Conservation (phyloP, 2,888 invertebrate genomes). For the Conops quadrifasciatus region DNA sequence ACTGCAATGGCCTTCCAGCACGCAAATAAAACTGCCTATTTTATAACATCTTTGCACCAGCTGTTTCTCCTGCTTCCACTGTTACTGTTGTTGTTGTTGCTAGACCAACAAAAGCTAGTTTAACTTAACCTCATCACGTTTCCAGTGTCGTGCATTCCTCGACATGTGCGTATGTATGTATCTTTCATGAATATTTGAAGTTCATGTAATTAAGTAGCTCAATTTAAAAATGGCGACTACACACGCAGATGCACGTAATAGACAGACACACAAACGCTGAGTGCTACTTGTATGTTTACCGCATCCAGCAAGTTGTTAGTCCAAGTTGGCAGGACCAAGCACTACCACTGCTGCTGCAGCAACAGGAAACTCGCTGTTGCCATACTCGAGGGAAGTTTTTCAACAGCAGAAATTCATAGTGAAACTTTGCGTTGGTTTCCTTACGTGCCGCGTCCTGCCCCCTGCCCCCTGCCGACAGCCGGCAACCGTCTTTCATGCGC, state of each 20-base stretch:
- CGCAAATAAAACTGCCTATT: neutral
- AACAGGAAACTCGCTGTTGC: neutral
- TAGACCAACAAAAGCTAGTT: conserved; percentile 3
- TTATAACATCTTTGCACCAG: neutral
- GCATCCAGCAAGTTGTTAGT: neutral
- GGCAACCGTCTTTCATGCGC: too few species aligned
- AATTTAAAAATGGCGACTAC: neutral
- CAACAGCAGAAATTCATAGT: neutral
- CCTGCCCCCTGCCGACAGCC: neutral
- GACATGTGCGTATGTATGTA: neutral
- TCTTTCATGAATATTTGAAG: conserved; percentile 11
- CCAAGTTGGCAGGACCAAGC: neutral
- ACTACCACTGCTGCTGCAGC: neutral
- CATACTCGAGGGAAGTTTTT: neutral
- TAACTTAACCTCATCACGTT: neutral
- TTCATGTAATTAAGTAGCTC: conserved; percentile 11
- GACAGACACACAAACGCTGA: neutral
- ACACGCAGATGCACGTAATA: neutral
- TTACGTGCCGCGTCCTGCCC: neutral
- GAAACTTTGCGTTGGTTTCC: neutral
- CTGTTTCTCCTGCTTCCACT: too few species aligned
- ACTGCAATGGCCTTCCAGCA: neutral
- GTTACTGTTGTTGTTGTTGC: neutral
- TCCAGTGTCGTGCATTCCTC: neutral
- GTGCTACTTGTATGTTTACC: neutral